Evolutionary conservation across 2,113 vertebrate species (phyloP).

Genomic region (Recurvirostra avosetta): DNA sequence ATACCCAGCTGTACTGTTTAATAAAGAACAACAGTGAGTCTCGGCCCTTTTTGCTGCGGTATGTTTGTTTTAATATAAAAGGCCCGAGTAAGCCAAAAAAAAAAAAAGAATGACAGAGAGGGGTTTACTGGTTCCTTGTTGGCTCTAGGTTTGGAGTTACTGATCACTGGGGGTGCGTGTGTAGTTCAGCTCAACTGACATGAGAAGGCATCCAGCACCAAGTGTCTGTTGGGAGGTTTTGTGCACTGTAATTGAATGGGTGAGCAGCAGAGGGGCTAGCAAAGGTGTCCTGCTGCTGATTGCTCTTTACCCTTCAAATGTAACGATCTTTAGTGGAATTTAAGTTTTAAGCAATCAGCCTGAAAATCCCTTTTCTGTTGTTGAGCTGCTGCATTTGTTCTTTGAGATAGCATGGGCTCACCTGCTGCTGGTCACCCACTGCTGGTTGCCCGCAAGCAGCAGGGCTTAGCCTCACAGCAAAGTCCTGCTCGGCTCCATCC

Average conservation of each 20-base stretch:
- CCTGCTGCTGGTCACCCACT: not conserved
- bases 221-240: not conserved
- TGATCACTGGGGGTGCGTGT: not conserved
- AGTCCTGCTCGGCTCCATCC: not conserved
- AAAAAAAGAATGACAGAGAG: not conserved
- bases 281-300: not conserved
- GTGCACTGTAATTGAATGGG: not conserved
- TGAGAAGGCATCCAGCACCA: not conserved
- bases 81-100: not conserved
- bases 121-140: not conserved
- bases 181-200: not conserved
- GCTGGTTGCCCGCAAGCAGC: not conserved
- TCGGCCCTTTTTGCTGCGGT: not conserved
- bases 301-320: not conserved
- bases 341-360: not conserved
- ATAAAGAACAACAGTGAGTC: slow-evolving; percentile 24
- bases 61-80: slow-evolving; percentile 14
- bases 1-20: slow-evolving; percentile 6
- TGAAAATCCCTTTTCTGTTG: not conserved
- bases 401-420: not conserved
- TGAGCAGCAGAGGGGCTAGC: not conserved
- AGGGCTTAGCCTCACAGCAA: fast-evolving
- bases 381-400: not conserved
- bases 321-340: not conserved
- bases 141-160: not conserved